Conservation (phyloP, 2,113 vertebrate genomes). For the Xenopus laevis region DNA sequence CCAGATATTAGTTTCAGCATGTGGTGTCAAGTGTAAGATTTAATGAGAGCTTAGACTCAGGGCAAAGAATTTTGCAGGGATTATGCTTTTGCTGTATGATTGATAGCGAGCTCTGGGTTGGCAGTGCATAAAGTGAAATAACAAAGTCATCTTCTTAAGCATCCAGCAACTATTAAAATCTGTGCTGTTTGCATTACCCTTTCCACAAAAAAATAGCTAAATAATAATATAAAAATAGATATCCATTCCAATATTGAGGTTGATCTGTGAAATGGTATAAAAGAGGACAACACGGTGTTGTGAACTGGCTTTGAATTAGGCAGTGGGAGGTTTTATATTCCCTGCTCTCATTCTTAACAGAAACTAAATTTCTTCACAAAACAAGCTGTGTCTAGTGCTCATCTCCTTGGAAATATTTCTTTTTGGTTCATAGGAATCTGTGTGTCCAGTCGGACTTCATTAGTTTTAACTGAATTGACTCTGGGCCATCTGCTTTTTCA, state of each 20-base stretch:
- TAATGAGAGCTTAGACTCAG: conserved; percentile 12
- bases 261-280: conserved; percentile 13
- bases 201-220: conserved; percentile 7
- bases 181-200: conserved; percentile 2
- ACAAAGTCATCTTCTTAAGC: background rate
- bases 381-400: conserved; percentile 66
- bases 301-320: conserved; percentile 49
- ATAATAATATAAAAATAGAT: too few relatives aligned
- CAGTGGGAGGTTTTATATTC: conserved; percentile 45
- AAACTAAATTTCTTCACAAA: conserved; percentile 64
- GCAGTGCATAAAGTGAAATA: conserved; percentile 4
- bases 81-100: conserved; percentile 11
- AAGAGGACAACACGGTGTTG: background rate
- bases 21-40: conserved; percentile 8
- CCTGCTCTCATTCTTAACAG: conserved; percentile 52
- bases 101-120: background rate
- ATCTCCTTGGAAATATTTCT: conserved; percentile 54
- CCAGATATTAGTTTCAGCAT: background rate
- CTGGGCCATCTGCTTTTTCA: conserved; percentile 63
- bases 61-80: conserved; percentile 6
- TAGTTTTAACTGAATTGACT: conserved; percentile 71
- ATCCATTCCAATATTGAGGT: conserved; percentile 23
- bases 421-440: conserved; percentile 61
- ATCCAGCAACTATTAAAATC: background rate
- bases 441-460: conserved; percentile 68